These are phyloP conservation scores for Alosa sapidissima DNA, from an alignment of 2,797 vertebrate species.

Conservation along the genomic window DNA sequence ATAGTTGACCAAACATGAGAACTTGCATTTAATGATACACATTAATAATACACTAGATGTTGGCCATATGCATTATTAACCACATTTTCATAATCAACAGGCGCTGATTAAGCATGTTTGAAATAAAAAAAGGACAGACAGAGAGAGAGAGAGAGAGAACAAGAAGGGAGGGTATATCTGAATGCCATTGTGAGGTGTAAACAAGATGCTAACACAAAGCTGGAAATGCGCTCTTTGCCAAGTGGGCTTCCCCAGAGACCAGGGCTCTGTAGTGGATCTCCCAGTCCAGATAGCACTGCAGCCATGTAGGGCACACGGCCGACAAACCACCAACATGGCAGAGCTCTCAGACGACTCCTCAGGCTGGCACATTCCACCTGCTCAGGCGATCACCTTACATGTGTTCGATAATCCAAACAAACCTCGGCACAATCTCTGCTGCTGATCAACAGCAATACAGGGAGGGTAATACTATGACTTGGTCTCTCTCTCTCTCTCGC, in stretches of 20 bases:
- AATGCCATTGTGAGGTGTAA: conserved; percentile 14
- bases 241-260: conserved; percentile 40
- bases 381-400: conserved; percentile 46
- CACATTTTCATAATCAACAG: background rate
- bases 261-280: background rate
- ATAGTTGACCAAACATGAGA: background rate
- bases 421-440: conserved; percentile 24
- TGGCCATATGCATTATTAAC: conserved; percentile 34
- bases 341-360: conserved; percentile 4
- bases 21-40: background rate
- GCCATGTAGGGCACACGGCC: conserved; percentile 28
- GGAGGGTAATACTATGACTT: background rate
- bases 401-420: conserved; percentile 36
- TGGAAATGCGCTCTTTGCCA: conserved; percentile 51
- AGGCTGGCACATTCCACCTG: background rate
- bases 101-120: conserved; percentile 26
- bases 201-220: conserved; percentile 38
- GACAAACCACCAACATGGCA: background rate
- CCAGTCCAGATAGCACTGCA: background rate
- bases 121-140: background rate
- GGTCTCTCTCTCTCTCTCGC: background rate
- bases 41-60: conserved; percentile 20
- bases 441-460: conserved; percentile 17
- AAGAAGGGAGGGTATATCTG: background rate
- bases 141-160: background rate